phyloP scores from a whole-genome alignment of 2,888 invertebrate species.

The Pseudoips prasinana region DNA sequence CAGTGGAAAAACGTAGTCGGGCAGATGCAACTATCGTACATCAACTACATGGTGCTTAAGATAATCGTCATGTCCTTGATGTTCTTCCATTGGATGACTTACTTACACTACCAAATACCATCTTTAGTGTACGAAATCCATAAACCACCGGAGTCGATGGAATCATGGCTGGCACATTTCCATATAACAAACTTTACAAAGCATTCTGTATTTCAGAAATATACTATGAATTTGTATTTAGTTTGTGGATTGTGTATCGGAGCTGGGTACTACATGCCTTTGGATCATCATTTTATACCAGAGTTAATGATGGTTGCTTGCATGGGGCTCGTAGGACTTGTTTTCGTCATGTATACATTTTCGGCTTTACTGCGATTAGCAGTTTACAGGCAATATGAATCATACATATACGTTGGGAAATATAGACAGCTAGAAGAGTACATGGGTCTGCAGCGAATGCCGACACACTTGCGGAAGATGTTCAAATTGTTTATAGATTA shows the following conservation, averaged over 20 bases:
- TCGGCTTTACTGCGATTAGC: conserved; percentile 44
- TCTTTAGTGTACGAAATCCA: conserved; percentile 38
- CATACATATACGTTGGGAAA: conserved; percentile 46
- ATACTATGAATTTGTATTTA: conserved; percentile 47
- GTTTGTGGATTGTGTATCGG: conserved; percentile 49
- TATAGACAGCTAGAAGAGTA: conserved; percentile 48
- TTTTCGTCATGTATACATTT: conserved; percentile 45
- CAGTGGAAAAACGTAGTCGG: conserved; percentile 41
- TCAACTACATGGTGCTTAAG: conserved; percentile 28
- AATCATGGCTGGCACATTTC: conserved; percentile 38
- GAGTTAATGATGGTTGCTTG: conserved; percentile 41
- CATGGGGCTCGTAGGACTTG: conserved; percentile 42
- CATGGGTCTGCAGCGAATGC: conserved; percentile 46
- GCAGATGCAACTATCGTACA: conserved; percentile 46
- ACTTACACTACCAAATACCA: conserved; percentile 53
- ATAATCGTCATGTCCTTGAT: conserved; percentile 32
- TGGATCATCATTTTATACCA: conserved; percentile 36
- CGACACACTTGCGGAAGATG: conserved; percentile 45
- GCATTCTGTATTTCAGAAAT: conserved; percentile 36
- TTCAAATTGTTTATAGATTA: conserved; percentile 52
- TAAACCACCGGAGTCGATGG: conserved; percentile 12
- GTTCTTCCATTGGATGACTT: conserved; percentile 61
- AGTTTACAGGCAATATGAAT: conserved; percentile 43
- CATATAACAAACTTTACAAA: conserved; percentile 10
- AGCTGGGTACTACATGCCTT: conserved; percentile 41